A percentile compares a stretch with the other conserved stretches of the same genome.
Conservation (phyloP, 2,113 vertebrate genomes). For the Trematomus loennbergii region DNA sequence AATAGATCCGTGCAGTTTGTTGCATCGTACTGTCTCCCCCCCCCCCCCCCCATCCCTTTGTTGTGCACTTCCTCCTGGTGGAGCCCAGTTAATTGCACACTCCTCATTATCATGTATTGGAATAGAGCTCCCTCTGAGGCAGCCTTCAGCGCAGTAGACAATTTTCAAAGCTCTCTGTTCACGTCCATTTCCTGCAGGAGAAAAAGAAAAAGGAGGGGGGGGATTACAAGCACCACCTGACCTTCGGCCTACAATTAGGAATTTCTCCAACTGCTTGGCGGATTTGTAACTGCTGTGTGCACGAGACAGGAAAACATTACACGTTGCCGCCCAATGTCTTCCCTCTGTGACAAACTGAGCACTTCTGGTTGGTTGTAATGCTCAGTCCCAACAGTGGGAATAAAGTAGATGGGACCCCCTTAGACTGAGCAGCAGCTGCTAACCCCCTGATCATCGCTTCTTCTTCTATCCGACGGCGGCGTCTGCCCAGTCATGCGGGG, state of each 20-base stretch:
- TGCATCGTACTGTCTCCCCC: constrained; percentile 25
- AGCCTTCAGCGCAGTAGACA: constrained; percentile 46
- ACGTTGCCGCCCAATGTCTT: constrained; percentile 25
- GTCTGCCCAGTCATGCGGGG: constrained; percentile 71
- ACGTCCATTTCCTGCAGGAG: constrained; percentile 41
- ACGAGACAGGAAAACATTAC: constrained; percentile 20
- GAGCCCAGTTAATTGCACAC: constrained; percentile 71
- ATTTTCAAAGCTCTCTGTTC: constrained; percentile 37
- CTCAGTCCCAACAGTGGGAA: constrained; percentile 59
- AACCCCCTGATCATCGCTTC: constrained; percentile 73
- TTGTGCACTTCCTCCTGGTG: constrained; percentile 53
- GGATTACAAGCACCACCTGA: constrained; percentile 30
- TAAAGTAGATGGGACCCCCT: constrained; percentile 67
- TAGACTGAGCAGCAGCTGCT: constrained; percentile 74
- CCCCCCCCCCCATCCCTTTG: constrained; percentile 18
- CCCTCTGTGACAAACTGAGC: constrained; percentile 29
- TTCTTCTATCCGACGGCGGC: constrained; percentile 64
- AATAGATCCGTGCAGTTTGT: constrained; percentile 46
- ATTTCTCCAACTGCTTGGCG: constrained; percentile 48
- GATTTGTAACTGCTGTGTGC: constrained; percentile 34
- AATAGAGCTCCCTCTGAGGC: constrained; percentile 60
- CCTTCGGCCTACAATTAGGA: constrained; percentile 58
- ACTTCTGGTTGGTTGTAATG: not conserved
- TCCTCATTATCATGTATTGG: constrained; percentile 72
- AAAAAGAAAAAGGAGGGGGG: not conserved